phyloP scores from a whole-genome alignment of 1,140 invertebrate species.

The Bombus affinis region DNA sequence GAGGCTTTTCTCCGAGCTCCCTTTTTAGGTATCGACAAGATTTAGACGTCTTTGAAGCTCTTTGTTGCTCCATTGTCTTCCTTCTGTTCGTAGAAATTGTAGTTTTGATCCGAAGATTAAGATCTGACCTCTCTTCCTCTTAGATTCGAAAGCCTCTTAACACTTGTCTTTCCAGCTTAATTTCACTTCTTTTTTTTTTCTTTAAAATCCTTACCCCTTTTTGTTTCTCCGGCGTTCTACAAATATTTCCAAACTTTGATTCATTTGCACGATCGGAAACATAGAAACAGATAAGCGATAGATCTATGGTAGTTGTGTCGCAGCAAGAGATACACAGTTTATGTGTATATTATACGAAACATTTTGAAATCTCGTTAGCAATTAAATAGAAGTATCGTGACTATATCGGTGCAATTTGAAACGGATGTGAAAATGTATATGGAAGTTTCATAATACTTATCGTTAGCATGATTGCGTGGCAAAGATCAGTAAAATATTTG shows the following conservation, averaged over 20 bases:
- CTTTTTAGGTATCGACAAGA: neutral
- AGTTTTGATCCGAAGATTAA: neutral
- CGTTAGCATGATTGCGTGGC: no score
- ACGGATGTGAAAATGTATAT: no score
- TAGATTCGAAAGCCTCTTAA: neutral
- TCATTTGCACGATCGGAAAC: neutral
- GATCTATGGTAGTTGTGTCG: no score
- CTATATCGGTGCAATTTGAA: no score
- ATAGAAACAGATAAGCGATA: no score
- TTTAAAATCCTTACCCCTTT: neutral
- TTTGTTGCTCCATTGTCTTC: neutral
- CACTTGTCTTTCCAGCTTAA: neutral
- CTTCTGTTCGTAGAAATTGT: neutral
- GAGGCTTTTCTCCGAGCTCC: neutral
- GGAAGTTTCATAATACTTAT: no score
- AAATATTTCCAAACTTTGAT: neutral
- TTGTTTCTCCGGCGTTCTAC: neutral
- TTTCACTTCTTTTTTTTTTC: neutral
- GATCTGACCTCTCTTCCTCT: neutral
- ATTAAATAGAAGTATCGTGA: no score
- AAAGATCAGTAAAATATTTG: no score
- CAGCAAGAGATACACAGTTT: no score
- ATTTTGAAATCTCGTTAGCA: no score
- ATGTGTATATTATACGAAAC: no score
- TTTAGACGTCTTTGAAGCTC: neutral